These are phyloP conservation scores for Acrocephalus arundinaceus DNA, from an alignment of 2,113 vertebrate genomes.

Conservation along the genomic window DNA sequence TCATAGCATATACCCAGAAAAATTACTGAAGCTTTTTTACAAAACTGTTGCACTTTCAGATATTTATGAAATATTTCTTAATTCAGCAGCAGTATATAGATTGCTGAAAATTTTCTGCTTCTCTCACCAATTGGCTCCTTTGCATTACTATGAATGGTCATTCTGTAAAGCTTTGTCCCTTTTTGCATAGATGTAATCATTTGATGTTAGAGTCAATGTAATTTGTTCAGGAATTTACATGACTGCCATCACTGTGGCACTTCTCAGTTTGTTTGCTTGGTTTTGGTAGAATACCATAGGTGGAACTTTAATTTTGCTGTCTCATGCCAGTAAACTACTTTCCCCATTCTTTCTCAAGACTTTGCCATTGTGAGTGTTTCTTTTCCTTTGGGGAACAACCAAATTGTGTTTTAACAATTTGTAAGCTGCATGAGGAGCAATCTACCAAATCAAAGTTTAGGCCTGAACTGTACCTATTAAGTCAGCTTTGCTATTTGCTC, in stretches of 20 bases:
- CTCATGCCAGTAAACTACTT: not conserved
- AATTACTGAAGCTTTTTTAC: not conserved
- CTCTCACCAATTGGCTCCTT: not conserved
- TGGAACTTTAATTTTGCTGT: not conserved
- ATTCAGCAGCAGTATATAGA: not conserved
- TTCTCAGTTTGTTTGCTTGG: not conserved
- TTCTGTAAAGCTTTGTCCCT: not conserved
- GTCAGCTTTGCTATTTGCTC: not conserved
- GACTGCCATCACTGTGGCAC: accelerated
- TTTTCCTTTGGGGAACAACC: not conserved
- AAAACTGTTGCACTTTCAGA: not conserved
- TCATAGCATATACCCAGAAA: not conserved
- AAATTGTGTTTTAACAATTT: not conserved
- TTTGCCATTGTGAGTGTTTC: not conserved
- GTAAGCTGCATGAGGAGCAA: not conserved
- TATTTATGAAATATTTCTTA: not conserved
- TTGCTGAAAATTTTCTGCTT: not conserved
- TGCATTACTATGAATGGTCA: not conserved
- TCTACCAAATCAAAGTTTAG: conserved; percentile 4
- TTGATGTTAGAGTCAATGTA: not conserved
- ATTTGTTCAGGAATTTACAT: not conserved
- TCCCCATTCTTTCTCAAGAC: not conserved
- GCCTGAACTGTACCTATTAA: not conserved
- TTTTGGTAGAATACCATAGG: not conserved
- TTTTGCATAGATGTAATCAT: not conserved